Conservation (phyloP, 2,113 vertebrate genomes). For the Hassar affinis region DNA sequence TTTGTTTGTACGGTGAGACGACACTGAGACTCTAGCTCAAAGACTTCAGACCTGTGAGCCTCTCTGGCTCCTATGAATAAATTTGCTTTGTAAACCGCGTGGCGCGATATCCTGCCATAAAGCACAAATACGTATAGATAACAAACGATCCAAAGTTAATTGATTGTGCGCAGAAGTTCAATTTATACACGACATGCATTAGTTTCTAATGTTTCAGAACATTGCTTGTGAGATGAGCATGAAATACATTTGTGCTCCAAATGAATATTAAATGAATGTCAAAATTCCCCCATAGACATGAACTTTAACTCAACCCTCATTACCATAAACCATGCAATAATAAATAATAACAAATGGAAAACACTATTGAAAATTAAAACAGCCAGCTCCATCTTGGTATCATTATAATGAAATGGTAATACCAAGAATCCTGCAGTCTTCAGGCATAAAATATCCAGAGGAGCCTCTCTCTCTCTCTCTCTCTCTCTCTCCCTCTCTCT, state of each 20-base stretch:
- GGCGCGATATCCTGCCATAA: background rate
- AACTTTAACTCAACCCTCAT: constrained; percentile 27
- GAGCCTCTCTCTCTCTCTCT: background rate
- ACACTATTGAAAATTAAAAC: background rate
- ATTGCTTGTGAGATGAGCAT: background rate
- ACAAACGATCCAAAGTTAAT: background rate
- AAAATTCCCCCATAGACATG: constrained; percentile 22
- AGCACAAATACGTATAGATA: background rate
- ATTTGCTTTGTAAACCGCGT: background rate
- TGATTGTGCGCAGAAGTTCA: background rate
- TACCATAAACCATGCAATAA: constrained; percentile 16
- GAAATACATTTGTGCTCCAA: background rate
- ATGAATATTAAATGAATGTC: constrained; percentile 33
- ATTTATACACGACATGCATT: no score
- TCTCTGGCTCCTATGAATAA: background rate
- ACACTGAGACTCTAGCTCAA: no score
- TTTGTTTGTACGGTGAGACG: no score
- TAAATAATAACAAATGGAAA: constrained; percentile 14
- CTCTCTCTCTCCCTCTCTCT: background rate
- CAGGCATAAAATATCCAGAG: background rate
- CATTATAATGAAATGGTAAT: constrained; percentile 3
- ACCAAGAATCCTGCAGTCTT: constrained; percentile 2
- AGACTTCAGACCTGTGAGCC: no score
- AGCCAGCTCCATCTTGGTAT: background rate
- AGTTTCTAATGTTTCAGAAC: background rate